Base-by-base conservation (phyloP, 2,113 vertebrate genomes). In the Climacteris rufus region DNA sequence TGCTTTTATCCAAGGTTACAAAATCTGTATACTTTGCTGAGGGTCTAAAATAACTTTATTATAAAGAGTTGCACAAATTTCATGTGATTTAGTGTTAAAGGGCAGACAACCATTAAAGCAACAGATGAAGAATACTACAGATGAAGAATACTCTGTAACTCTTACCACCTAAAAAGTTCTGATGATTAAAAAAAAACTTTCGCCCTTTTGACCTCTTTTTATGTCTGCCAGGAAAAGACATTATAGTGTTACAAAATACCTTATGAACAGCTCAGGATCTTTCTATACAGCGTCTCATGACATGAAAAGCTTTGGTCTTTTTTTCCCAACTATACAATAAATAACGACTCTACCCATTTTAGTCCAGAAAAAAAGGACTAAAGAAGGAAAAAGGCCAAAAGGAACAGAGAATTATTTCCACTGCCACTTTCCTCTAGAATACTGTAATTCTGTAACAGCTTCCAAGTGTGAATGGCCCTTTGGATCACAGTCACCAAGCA, bases 1-100 rank as follows among this genome's bases (percentile, higher is more conserved):
- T 77, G 96, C 90, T 97, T 96, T 94, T 85, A 96, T 87, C 96
- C 96, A 95, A 95, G 94, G 96, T 96, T 96, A 97, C 87, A 93
- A 77, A 97, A 96, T 95, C 96, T 93, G 81, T 89, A 77, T 21
- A 76, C 71, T 47, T 28, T 60, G 78, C 87, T 83, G 65, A 70
- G 52, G 61, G 78, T 96, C 96, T 97, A 96, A 97, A 98, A 95
- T 95, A 97, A 95, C 97, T 97, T 98, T 96, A 97, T 98, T 96
- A 97, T 92, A 97, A 97, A 94, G 81, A 87, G 76, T 91, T 5
- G n/a, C 87, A 65, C 49, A 52, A 53, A 95, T 94, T 96, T 96
- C 97, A 96, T 95, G 95, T 87, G 93, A 94, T 95, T 96, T 97
- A 97, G 89, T 95, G 93, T 98, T 97, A 97, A 97, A 96, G 37